These are phyloP conservation scores for Furcifer pardalis DNA, from an alignment of 2,797 vertebrate species.

Conservation along the genomic window DNA sequence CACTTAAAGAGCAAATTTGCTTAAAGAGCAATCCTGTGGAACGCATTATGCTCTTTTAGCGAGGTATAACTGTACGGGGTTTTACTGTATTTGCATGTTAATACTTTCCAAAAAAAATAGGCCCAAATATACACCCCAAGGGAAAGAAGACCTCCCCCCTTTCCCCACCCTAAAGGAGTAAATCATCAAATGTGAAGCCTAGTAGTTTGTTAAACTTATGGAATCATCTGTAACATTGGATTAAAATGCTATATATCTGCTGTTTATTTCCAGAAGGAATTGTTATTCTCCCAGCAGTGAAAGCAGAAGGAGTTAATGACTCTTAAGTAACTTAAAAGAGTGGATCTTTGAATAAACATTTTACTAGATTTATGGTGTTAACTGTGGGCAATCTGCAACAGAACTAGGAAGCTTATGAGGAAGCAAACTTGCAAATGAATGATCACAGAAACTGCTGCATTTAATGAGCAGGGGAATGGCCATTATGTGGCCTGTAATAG, in stretches of 20 bases:
- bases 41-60: too few species aligned
- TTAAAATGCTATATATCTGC: background rate
- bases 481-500: background rate
- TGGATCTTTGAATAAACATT: background rate
- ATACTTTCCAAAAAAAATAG: background rate
- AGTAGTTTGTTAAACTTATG: background rate
- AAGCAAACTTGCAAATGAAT: background rate
- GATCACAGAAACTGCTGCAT: background rate
- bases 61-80: too few species aligned
- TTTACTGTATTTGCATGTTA: too few species aligned
- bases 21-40: too few species aligned
- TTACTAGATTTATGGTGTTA: background rate
- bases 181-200: background rate
- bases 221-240: background rate
- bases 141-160: background rate
- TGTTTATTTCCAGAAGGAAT: background rate
- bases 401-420: background rate
- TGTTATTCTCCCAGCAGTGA: background rate
- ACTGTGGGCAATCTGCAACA: background rate
- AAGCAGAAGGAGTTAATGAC: background rate
- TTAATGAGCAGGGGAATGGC: background rate
- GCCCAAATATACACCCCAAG: background rate
- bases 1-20: too few species aligned
- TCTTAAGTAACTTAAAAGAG: background rate
- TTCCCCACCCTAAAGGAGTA: background rate